Percentiles rank a stretch among this genome's conserved stretches.
phyloP scores from a whole-genome alignment of 1,140 invertebrate genomes.

The Neodiprion pinetum region DNA sequence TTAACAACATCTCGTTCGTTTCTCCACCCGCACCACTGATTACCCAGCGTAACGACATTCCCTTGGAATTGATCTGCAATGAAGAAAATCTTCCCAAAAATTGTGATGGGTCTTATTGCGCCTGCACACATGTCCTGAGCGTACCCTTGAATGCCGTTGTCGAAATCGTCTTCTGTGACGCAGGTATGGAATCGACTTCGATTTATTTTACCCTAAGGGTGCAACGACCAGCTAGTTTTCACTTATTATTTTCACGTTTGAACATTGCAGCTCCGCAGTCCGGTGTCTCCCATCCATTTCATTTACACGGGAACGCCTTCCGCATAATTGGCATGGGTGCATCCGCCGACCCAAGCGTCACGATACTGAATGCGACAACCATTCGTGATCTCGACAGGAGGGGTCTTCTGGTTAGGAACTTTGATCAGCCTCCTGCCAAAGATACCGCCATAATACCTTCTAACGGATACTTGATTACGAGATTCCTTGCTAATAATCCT shows the following conservation, averaged over 20 bases:
- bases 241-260: slow-evolving; percentile 12
- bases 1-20: slow-evolving; percentile 60
- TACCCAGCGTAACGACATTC: slow-evolving; percentile 63
- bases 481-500: slow-evolving; percentile 84
- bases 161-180: slow-evolving; percentile 65
- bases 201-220: slow-evolving; percentile 10
- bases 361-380: slow-evolving; percentile 72
- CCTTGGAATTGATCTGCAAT: slow-evolving; percentile 62
- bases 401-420: slow-evolving; percentile 78
- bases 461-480: slow-evolving; percentile 84
- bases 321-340: slow-evolving; percentile 77
- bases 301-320: slow-evolving; percentile 81
- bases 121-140: slow-evolving; percentile 61
- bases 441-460: slow-evolving; percentile 89
- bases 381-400: slow-evolving; percentile 68
- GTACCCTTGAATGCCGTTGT: slow-evolving; percentile 62
- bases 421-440: slow-evolving; percentile 78
- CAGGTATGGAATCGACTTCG: slow-evolving; percentile 51
- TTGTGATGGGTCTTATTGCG: slow-evolving; percentile 53
- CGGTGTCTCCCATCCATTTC: slow-evolving; percentile 72
- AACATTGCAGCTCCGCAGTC: slow-evolving; percentile 21
- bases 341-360: slow-evolving; percentile 72
- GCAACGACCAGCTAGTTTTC: slow-evolving; percentile 9
- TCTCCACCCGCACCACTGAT: slow-evolving; percentile 60
- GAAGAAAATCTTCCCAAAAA: slow-evolving; percentile 55